These are phyloP conservation scores for Hirtodrosophila alboralis DNA, from an alignment of 2,888 invertebrate genomes.

Conservation along the genomic window DNA sequence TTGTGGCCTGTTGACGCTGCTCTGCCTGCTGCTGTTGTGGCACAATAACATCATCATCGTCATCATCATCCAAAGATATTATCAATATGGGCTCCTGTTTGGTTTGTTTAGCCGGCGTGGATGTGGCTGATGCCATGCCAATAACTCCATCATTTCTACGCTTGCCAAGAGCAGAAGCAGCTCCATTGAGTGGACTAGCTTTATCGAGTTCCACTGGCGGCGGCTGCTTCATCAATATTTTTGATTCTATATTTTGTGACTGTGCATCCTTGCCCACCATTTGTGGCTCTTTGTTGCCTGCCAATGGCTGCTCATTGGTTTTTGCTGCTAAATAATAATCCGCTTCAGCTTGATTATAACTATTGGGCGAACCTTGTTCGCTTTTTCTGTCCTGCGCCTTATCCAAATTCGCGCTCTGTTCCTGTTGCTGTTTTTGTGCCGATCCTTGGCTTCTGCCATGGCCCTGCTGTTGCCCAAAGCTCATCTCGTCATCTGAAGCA, in stretches of 20 bases:
- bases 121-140: not conserved
- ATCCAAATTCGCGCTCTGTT: too few species aligned
- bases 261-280: not conserved
- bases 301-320: not conserved
- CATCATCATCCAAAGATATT: conserved; percentile 70
- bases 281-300: not conserved
- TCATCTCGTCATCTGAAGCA: too few species aligned
- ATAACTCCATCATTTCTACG: conserved; percentile 51
- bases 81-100: conserved; percentile 61
- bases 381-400: not conserved
- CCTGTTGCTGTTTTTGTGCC: too few species aligned
- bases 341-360: not conserved
- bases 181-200: too few species aligned
- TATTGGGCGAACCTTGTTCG: not conserved
- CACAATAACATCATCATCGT: conserved; percentile 34
- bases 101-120: conserved; percentile 31
- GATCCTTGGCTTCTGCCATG: too few species aligned
- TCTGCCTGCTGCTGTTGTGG: not conserved
- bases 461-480: too few species aligned
- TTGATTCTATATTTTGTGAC: not conserved
- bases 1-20: not conserved
- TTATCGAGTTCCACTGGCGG: too few species aligned
- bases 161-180: conserved; percentile 45
- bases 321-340: not conserved
- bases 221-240: too few species aligned